Percentiles rank a stretch among this genome's conserved stretches.
Conservation (phyloP, 2,888 invertebrate species). For the Anoplius nigerrimus region DNA sequence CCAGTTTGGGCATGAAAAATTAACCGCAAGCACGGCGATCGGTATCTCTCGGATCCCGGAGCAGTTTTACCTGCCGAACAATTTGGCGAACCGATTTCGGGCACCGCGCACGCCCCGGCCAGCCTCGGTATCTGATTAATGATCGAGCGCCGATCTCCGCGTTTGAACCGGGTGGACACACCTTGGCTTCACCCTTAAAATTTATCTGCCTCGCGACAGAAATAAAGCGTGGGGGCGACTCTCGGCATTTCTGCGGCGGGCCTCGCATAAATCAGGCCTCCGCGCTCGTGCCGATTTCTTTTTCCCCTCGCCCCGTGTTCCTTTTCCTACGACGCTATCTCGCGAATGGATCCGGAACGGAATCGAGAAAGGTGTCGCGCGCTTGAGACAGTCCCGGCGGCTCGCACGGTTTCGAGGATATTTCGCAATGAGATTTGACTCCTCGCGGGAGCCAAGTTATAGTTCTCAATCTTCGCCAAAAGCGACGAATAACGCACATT, state of each 20-base stretch:
- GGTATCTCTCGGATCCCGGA: too few species aligned
- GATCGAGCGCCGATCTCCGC: constrained; percentile 13
- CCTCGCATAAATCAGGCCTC: constrained; percentile 30
- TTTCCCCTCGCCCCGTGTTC: constrained; percentile 4
- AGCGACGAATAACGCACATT: too few species aligned
- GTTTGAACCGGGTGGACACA: constrained; percentile 17
- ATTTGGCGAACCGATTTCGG: constrained; percentile 17
- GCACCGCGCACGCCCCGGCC: background rate
- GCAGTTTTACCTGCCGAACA: constrained; percentile 1
- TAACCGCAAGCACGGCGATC: too few species aligned
- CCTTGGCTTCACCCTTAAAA: constrained; percentile 14
- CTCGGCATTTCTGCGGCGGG: background rate
- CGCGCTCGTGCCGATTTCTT: constrained; percentile 8
- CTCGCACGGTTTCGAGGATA: constrained; percentile 11
- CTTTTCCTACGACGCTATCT: constrained; percentile 7
- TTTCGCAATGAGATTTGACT: constrained; percentile 5
- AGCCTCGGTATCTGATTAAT: constrained; percentile 21
- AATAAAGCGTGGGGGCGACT: background rate
- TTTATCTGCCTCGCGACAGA: constrained; percentile 28
- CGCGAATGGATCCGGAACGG: constrained; percentile 19
- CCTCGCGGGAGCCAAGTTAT: too few species aligned
- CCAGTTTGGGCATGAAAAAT: too few species aligned
- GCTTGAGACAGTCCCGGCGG: background rate
- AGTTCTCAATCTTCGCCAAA: too few species aligned
- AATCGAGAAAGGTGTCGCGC: constrained; percentile 14